Base-by-base conservation (phyloP, 2,113 vertebrate genomes). In the Campylomormyrus numenius region DNA sequence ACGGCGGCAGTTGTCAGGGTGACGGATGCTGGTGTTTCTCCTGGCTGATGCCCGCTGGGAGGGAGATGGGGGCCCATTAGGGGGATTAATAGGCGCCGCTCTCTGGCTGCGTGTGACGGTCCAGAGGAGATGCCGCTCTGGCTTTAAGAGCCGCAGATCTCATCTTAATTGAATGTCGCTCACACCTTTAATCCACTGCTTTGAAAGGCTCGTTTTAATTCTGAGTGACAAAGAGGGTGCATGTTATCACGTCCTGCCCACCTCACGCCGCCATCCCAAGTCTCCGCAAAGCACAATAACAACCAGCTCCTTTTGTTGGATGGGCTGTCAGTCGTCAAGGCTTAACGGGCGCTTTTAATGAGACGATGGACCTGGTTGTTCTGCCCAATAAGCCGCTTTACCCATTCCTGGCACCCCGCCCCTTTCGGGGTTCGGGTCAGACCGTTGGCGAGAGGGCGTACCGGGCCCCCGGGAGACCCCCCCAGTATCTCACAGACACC, bases 131-230 rank as follows among this genome's bases (percentile, higher is more conserved):
- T 80, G 11, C 77, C 35, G n/a, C 80, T 46, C 58, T 5, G 77
- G 48, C 52, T 80, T 46, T 46, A 58, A 91, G 92, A 89, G 21
- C 74, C 52, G 90, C 70, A 93, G 94, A 95, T 95, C 92, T 91
- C 95, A 95, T 95, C 95, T 95, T 95, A 95, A 95, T 95, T 95
- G 94, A 95, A 95, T 95, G 95, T 95, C 93, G 93, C 93, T 93
- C 93, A 93, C 92, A 89, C 92, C 83, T 88, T 92, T 95, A 95
- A 95, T 95, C 95, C 93, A 62, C 0, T 88, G 87, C 93, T 94
- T 94, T 94, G 92, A 94, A 93, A 92, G 91, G 91, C 89, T 91
- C 89, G 91, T 91, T 94, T 94, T 93, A 91, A 93, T 90, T 87
- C 58, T 87, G 89, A 90, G 85, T 90, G 89, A 87, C 89, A 89